phyloP scores from a whole-genome alignment of 2,113 vertebrate species.

The Heliornis fulica region DNA sequence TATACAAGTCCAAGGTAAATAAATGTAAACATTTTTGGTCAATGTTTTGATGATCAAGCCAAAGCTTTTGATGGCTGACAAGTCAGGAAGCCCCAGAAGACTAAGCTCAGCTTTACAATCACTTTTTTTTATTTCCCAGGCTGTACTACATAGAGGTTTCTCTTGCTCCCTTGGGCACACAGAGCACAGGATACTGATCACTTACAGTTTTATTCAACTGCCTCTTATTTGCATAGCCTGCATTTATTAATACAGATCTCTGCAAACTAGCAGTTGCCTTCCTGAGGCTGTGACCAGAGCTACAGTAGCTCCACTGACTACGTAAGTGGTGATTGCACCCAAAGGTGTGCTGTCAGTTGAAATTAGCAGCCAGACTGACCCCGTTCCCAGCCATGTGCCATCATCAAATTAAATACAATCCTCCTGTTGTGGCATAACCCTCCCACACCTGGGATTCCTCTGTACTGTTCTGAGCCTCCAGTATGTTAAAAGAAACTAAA shows the following conservation, averaged over 20 bases:
- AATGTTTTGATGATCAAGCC: too few relatives aligned
- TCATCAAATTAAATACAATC: neutral
- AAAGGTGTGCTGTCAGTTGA: neutral
- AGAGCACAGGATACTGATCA: neutral
- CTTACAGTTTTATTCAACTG: neutral
- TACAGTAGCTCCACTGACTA: neutral
- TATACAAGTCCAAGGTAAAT: neutral
- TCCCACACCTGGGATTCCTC: neutral
- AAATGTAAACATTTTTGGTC: neutral
- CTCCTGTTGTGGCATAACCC: neutral
- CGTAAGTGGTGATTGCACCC: neutral
- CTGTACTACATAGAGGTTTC: fast-evolving
- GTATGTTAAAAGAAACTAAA: neutral
- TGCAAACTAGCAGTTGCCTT: neutral
- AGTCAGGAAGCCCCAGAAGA: neutral
- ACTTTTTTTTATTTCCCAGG: neutral
- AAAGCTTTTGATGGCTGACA: neutral
- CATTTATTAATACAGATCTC: neutral
- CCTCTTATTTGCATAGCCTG: neutral
- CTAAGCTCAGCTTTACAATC: neutral
- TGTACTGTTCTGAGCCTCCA: neutral
- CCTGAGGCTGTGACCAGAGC: neutral
- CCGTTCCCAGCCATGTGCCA: neutral
- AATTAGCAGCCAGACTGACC: neutral
- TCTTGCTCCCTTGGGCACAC: neutral